These are phyloP conservation scores for Crenichthys baileyi DNA, from an alignment of 2,797 vertebrate species.

Conservation along the genomic window DNA sequence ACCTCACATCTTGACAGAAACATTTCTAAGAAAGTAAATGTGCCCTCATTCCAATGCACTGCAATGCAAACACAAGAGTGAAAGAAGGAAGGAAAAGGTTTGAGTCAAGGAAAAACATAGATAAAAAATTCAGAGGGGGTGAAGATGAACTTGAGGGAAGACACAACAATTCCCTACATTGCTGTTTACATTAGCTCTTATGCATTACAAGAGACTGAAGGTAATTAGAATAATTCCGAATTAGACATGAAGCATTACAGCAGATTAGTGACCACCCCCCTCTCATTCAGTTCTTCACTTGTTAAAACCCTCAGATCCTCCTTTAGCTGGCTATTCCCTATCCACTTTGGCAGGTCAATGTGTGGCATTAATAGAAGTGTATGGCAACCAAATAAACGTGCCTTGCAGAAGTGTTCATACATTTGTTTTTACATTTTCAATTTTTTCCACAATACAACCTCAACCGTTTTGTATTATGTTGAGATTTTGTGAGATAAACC, in stretches of 20 bases:
- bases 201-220: conserved; percentile 31
- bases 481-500: neutral
- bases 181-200: conserved; percentile 36
- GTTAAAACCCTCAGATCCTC: neutral
- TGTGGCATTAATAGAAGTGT: neutral
- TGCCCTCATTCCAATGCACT: neutral
- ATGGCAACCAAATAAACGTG: neutral
- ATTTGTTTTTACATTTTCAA: neutral
- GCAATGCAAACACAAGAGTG: neutral
- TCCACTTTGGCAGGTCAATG: neutral
- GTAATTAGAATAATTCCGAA: conserved; percentile 57
- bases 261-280: neutral
- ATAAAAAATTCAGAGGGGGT: neutral
- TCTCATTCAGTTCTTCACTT: neutral
- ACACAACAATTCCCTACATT: conserved; percentile 16
- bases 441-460: neutral
- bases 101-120: neutral
- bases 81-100: neutral
- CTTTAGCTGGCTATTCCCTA: neutral
- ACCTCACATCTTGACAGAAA: conserved; percentile 3
- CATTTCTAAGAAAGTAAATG: neutral
- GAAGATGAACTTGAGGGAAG: conserved; percentile 14
- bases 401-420: neutral
- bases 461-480: neutral
- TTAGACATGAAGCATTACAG: conserved; percentile 30